Percentiles rank a stretch among this genome's conserved stretches.
These are phyloP conservation scores for Camelus dromedarius DNA, from an alignment of 2,113 vertebrate species.

Conservation along the genomic window DNA sequence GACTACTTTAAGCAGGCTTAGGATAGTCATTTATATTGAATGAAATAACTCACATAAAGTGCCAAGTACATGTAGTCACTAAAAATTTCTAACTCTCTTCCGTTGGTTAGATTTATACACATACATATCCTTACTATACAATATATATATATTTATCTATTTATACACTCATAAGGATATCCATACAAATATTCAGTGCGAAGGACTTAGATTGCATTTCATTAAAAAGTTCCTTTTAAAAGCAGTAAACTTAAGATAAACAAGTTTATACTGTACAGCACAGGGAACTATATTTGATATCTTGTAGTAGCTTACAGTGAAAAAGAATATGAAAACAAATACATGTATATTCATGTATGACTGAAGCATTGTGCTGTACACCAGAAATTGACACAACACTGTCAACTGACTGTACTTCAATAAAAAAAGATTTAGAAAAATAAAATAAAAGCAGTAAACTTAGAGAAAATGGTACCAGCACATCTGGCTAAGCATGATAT, in stretches of 20 bases:
- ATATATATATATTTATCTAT: neutral
- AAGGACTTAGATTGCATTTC: neutral
- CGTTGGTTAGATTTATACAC: neutral
- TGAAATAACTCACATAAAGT: slow-evolving; percentile 29
- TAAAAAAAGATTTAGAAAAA: too few relatives aligned
- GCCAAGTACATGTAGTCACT: neutral
- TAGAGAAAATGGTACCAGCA: slow-evolving; percentile 38
- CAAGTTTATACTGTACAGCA: too few relatives aligned
- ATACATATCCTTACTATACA: slow-evolving; percentile 5
- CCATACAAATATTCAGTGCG: neutral
- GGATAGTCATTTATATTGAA: neutral
- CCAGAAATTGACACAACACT: too few relatives aligned
- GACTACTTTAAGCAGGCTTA: neutral
- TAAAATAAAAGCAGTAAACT: slow-evolving; percentile 28
- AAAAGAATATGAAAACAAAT: too few relatives aligned
- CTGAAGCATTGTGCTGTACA: too few relatives aligned
- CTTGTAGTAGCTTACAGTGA: too few relatives aligned
- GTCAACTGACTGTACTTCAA: too few relatives aligned
- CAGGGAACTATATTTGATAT: too few relatives aligned
- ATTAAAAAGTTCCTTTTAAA: slow-evolving; percentile 56
- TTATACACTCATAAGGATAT: neutral
- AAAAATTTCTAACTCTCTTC: slow-evolving; percentile 11
- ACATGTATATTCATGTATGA: too few relatives aligned
- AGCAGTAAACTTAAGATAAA: slow-evolving; percentile 22
- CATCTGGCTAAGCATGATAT: slow-evolving; percentile 53